Conservation (phyloP, 2,797 vertebrate genomes). For the Acanthiza pusilla region DNA sequence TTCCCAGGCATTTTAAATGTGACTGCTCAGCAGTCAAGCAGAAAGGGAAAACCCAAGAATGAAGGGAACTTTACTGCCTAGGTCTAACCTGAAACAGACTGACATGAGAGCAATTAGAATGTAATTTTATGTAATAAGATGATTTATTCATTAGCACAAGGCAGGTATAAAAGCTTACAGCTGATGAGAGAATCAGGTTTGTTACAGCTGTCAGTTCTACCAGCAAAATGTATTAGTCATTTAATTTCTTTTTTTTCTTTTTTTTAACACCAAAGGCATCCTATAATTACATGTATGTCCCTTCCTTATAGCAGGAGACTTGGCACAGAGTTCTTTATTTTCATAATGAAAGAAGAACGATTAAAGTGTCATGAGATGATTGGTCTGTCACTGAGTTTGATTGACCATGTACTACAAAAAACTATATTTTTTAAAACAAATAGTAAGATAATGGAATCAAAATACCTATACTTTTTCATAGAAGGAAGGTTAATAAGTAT, state of each 20-base stretch:
- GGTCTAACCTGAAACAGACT: constrained; percentile 5
- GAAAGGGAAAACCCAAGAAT: constrained; percentile 16
- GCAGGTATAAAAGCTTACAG: constrained; percentile 42
- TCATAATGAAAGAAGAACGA: constrained; percentile 23
- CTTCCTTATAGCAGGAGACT: constrained; percentile 16
- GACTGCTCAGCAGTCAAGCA: not conserved
- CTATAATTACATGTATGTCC: constrained; percentile 39
- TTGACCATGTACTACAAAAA: constrained; percentile 21
- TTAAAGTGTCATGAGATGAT: constrained; percentile 52
- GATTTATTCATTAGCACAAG: constrained; percentile 52
- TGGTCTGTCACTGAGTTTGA: constrained; percentile 44
- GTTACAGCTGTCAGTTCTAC: constrained; percentile 46
- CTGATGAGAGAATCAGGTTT: constrained; percentile 36
- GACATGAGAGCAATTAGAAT: constrained; percentile 6
- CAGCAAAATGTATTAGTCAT: constrained; percentile 50
- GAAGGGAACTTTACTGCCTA: not conserved
- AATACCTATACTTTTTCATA: not conserved
- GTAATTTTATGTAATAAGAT: constrained; percentile 64
- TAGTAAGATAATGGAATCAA: not conserved
- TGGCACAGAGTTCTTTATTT: constrained; percentile 3
- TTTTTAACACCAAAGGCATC: constrained; percentile 15
- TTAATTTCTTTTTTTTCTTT: constrained; percentile 27
- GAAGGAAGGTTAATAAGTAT: not conserved
- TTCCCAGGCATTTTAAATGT: not conserved
- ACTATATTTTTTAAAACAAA: rapidly evolving